Percentiles rank a stretch among this genome's conserved stretches.
These are phyloP conservation scores for Silurus meridionalis DNA, from an alignment of 2,113 vertebrate genomes.

Conservation along the genomic window DNA sequence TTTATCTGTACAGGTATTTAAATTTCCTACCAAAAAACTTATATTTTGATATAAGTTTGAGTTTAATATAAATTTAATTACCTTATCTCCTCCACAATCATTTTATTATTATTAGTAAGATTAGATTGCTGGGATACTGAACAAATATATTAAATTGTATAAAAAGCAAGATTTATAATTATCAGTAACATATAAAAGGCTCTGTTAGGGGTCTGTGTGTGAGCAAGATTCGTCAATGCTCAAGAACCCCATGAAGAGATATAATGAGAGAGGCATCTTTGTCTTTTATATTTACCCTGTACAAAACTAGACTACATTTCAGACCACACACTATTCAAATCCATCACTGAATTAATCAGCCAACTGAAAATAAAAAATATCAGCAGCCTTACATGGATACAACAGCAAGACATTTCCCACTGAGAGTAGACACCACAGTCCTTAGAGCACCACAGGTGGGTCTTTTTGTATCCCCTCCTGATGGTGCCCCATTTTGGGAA, in stretches of 20 bases:
- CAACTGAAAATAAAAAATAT: slow-evolving; percentile 54
- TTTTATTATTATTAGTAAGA: not conserved
- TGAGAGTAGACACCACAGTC: slow-evolving; percentile 30
- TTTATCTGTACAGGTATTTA: not conserved
- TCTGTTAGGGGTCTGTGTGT: not conserved
- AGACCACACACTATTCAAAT: slow-evolving; percentile 48
- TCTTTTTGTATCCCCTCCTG: slow-evolving; percentile 57
- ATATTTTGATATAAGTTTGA: not conserved
- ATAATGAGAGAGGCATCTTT: slow-evolving; percentile 26
- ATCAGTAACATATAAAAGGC: not conserved
- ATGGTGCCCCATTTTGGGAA: slow-evolving; percentile 55
- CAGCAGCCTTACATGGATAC: slow-evolving; percentile 29
- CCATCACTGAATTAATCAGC: slow-evolving; percentile 44
- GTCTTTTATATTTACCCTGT: slow-evolving; percentile 26
- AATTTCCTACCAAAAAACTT: not conserved
- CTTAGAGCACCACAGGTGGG: slow-evolving; percentile 51
- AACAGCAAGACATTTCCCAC: slow-evolving; percentile 41
- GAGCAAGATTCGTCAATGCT: not conserved
- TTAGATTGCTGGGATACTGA: not conserved
- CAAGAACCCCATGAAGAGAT: slow-evolving; percentile 1
- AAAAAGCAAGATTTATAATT: not conserved
- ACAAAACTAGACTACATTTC: slow-evolving; percentile 37
- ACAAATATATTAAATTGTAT: not conserved
- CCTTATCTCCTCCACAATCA: not conserved
- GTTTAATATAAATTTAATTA: not conserved